Percentiles rank a stretch among this genome's conserved stretches.
phyloP scores from a whole-genome alignment of 2,888 invertebrate genomes.

The Himalopsyche kuldschensis region DNA sequence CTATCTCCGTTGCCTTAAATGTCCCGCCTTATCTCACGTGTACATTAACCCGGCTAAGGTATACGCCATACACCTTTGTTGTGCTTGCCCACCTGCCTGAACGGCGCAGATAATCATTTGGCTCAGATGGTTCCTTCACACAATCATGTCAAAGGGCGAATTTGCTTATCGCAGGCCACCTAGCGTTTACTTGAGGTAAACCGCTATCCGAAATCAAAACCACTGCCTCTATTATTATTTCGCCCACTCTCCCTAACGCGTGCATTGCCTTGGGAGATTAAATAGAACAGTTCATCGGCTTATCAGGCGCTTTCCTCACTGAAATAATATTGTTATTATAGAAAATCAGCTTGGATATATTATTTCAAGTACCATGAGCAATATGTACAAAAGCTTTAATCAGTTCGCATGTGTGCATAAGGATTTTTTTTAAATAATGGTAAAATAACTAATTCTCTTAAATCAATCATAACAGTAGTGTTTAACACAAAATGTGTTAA shows the following conservation, averaged over 20 bases:
- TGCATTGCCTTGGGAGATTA: not conserved
- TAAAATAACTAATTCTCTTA: too few species aligned
- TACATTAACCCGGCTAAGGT: not conserved
- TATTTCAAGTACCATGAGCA: too few species aligned
- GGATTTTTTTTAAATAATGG: too few species aligned
- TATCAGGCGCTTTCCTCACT: too few species aligned
- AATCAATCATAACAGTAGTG: too few species aligned
- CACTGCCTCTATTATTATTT: not conserved
- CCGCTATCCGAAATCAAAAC: not conserved
- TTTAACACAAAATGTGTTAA: too few species aligned
- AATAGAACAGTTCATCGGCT: too few species aligned
- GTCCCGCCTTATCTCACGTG: not conserved
- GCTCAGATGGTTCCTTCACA: conserved; percentile 19
- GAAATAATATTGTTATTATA: too few species aligned
- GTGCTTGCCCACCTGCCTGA: not conserved
- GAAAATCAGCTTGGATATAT: too few species aligned
- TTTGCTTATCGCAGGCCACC: conserved; percentile 1
- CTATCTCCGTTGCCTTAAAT: not conserved
- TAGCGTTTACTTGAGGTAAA: not conserved
- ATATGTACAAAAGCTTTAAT: too few species aligned
- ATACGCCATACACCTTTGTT: not conserved
- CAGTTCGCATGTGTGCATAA: too few species aligned
- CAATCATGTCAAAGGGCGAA: conserved; percentile 19
- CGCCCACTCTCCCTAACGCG: not conserved
- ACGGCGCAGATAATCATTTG: not conserved